Base-by-base conservation (phyloP, 2,113 vertebrate genomes). In the Zosterops borbonicus region DNA sequence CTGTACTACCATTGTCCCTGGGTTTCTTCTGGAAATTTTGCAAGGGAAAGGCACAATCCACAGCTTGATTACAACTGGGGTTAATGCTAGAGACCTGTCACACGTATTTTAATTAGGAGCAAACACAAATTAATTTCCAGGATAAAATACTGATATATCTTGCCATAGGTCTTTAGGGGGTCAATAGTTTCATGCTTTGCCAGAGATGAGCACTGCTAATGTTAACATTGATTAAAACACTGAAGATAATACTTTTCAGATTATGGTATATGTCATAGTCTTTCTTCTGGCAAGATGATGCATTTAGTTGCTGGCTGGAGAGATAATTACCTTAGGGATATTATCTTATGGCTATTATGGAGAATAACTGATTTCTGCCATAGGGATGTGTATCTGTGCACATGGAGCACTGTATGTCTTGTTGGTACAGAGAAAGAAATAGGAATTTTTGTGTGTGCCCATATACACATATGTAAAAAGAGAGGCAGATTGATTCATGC, bases 161-260 rank as follows among this genome's bases (percentile, higher is more conserved):
- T 95, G 94, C 77, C 47, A 28, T 5, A 73, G 77, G 92, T 84
- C 88, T 87, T 73, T 46, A 82, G 67, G 33, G 75, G 95, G 93
- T 95, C 79, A 60, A 88, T 90, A 86, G 81, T 89, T 91, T 68
- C 83, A n/a, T 69, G 65, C 89, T 84, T 81, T 95, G 83, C 92
- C 67, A 92, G 62, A 58, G 47, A 23, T 56, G 37, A 89, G 35
- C 1, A 1, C 81, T 94, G 49, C 94, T 94, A 82, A 59, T 60
- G 89, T 80, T 96, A 83, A 95, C 94, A 98, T 95, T 95, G 97
- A 98, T 97, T 97, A 97, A 97, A 96, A 86, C 92, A 64, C 94
- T 68, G 14, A 77, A 89, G 92, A 76, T 92, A 92, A 95, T 96
- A 84, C 91, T 91, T 97, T 90, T 85, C 78, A 71, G 87, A 93